phyloP scores from a whole-genome alignment of 2,113 vertebrate species.

The Laticauda colubrina region DNA sequence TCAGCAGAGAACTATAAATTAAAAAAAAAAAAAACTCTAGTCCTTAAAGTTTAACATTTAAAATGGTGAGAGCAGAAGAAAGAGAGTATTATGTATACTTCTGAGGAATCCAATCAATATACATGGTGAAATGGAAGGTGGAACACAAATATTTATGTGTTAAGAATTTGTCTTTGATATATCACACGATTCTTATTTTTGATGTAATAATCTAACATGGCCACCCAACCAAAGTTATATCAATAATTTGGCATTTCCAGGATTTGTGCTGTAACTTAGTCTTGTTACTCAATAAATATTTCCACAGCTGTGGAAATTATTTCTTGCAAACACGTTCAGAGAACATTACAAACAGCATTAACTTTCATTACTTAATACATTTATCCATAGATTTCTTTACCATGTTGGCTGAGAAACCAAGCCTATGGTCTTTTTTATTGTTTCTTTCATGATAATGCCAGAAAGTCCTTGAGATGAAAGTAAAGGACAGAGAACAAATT shows the following conservation, averaged over 20 bases:
- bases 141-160: background rate
- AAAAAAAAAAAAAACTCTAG: background rate
- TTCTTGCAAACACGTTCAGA: background rate
- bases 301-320: background rate
- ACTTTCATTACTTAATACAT: background rate
- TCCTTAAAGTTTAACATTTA: background rate
- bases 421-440: background rate
- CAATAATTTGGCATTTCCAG: background rate
- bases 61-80: background rate
- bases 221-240: background rate
- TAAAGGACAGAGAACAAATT: constrained; percentile 45
- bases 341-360: background rate
- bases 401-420: background rate
- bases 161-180: background rate
- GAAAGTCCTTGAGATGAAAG: constrained; percentile 13
- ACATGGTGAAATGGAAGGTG: background rate
- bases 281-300: background rate
- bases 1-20: background rate
- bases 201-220: background rate
- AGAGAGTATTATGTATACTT: background rate
- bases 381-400: background rate
- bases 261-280: background rate
- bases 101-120: background rate
- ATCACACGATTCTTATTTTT: background rate
- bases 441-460: background rate